Evolutionary conservation across 2,888 invertebrate species (phyloP), one percentile per base, ranked within the genome.

Genomic region (Slavum lentiscoides): DNA sequence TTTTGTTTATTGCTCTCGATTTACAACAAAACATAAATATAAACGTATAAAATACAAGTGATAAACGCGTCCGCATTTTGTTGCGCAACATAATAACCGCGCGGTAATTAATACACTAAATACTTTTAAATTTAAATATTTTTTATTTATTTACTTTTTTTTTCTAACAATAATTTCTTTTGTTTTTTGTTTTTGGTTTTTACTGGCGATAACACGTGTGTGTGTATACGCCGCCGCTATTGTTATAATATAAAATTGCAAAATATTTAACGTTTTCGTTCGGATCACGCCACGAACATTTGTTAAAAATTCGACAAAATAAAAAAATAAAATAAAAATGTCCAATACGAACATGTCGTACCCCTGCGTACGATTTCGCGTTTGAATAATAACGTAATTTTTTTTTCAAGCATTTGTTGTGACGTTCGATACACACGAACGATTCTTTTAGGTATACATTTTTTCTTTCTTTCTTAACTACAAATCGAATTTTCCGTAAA

Each of bases 1-100:
- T 69, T 53, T 69, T 76, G 67, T 76, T 49, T 68, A 75, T 76
- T 76, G 59, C 67, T 76, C 67, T 76, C 59, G 59, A 68, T 68
- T 75, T 67, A 76, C 67, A 49, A 77, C 67, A 49, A 77, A 77
- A 77, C 69, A 76, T n/a, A n/a, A n/a, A n/a, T n/a, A 76, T 76
- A 43, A n/a, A 76, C 30, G 30, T 30, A 4, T 30, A 30, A 49
- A 49, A 49, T 49, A 15, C 11, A n/a, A 30, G 59, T 59, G 15
- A 68, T 75, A 76, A 59, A 76, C 67, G 75, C 67, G 75, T 76
- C 59, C 68, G 75, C 30, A 23, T 67, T 68, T 43, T 17, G 59
- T 76, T 68, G 43, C 59, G 75, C 5, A 76, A 68, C n/a, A n/a
- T 76, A 49, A 76, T 15, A 30, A 30, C 30, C 30, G 30, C 30